Evolutionary conservation across 2,113 vertebrate genomes (phyloP), one percentile per base, ranked within the genome.

Genomic region (Pelusios castaneus): DNA sequence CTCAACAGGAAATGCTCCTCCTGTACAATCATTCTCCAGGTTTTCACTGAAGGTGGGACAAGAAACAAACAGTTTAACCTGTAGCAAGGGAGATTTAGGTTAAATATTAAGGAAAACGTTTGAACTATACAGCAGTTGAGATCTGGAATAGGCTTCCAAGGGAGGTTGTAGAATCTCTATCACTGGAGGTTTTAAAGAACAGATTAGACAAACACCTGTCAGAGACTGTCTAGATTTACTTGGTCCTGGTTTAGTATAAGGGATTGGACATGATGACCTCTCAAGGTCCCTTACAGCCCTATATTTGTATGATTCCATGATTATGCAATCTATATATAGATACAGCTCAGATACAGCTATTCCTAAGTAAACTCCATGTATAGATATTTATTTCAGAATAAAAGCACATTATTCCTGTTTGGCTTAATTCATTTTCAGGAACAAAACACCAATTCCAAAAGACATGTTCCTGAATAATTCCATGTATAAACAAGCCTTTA

Each of bases 331-430:
- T 88, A 85, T 80, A 60, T 27, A 43, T 87, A 78, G n/a, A n/a
- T n/a, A n/a, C n/a, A n/a, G n/a, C n/a, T 83, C 63, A n/a, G n/a
- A 21, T 86, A 85, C 80, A 90, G 89, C 31, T 88, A 78, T 43
- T 8, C 55, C 51, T 0, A 0, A 76, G 11, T 43, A 43, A n/a
- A 31, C 0, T 90, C 70, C 10, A n/a, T 87, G 9, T 63, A 63
- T 34, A 34, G 31, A 63, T 31, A 63, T 63, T 63, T 63, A 63
- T 34, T 63, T 6, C 31, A 34, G 60, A 63, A 63, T 63, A 63
- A 63, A 7, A 8, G 8, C 25, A 24, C 25, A 29, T 14, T 63
- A 17, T 63, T 63, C 14, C 60, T 63, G 16, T 63, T 63, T 63
- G 31, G 29, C 16, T 63, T 63, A 63, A 17, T 63, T 63, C 58